A percentile compares a stretch with the other conserved stretches of the same genome.
These are phyloP conservation scores for Drosophila tanythrix DNA, from an alignment of 2,888 invertebrate genomes.

Conservation along the genomic window DNA sequence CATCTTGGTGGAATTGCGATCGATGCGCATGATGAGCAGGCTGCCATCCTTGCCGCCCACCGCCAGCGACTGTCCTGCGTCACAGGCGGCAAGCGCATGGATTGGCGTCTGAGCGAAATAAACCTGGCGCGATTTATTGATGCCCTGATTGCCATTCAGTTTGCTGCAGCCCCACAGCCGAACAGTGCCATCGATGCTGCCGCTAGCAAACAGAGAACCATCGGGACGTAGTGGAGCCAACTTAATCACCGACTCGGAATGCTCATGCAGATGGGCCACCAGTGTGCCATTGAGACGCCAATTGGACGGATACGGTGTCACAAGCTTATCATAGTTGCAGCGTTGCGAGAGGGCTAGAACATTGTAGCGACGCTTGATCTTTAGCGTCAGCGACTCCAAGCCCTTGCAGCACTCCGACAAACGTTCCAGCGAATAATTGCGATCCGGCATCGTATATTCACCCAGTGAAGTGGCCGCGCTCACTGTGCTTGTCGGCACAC, in stretches of 20 bases:
- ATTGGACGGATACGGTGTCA: constrained; percentile 88
- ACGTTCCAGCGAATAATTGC: constrained; percentile 92
- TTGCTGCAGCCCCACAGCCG: constrained; percentile 96
- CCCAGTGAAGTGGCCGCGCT: constrained; percentile 85
- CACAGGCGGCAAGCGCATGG: constrained; percentile 91
- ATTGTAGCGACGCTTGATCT: constrained; percentile 90
- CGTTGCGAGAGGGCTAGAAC: constrained; percentile 85
- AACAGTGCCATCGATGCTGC: constrained; percentile 95
- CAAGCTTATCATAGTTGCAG: constrained; percentile 87
- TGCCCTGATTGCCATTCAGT: constrained; percentile 95
- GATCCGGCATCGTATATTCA: constrained; percentile 88
- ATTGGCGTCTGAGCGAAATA: constrained; percentile 86
- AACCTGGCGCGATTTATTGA: constrained; percentile 89
- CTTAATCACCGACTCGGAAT: constrained; percentile 88
- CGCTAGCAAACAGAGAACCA: constrained; percentile 92
- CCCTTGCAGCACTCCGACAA: constrained; percentile 92
- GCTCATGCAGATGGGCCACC: constrained; percentile 97
- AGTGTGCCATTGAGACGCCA: constrained; percentile 95
- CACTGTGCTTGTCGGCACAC: constrained; percentile 70
- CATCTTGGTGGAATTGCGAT: constrained; percentile 89
- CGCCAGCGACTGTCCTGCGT: constrained; percentile 93
- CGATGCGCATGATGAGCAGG: constrained; percentile 91
- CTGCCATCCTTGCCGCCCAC: constrained; percentile 93
- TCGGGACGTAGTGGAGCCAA: constrained; percentile 89
- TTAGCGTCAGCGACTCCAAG: constrained; percentile 90